phyloP scores from a whole-genome alignment of 2,888 invertebrate species.

The Drosophila diplacantha region DNA sequence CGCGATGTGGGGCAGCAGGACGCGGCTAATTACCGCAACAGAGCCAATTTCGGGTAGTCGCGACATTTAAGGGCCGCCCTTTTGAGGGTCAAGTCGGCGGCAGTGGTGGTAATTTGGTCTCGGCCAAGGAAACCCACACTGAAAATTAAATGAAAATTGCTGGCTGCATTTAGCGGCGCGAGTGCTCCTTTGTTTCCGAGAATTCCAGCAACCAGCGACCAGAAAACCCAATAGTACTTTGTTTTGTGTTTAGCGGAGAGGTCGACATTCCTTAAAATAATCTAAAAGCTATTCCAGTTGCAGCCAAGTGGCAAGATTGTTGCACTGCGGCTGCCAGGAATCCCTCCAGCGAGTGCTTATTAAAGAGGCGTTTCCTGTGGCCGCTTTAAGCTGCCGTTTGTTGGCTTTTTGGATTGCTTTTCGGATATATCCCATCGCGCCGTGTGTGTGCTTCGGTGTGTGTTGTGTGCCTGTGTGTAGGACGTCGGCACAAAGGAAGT shows the following conservation, averaged over 20 bases:
- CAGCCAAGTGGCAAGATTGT: conserved; percentile 15
- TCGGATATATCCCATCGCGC: conserved; percentile 20
- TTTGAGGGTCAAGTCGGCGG: conserved; percentile 60
- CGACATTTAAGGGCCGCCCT: conserved; percentile 66
- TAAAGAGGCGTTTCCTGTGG: conserved; percentile 30
- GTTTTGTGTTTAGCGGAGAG: conserved; percentile 11
- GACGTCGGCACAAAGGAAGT: conserved; percentile 29
- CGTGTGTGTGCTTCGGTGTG: neutral
- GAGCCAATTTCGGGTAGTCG: conserved; percentile 53
- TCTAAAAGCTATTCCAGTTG: conserved; percentile 23
- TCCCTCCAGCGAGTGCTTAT: conserved; percentile 1
- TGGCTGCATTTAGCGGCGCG: conserved; percentile 56
- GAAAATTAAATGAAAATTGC: conserved; percentile 68
- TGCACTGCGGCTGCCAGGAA: conserved; percentile 6
- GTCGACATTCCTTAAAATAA: conserved; percentile 23
- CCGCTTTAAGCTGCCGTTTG: conserved; percentile 27
- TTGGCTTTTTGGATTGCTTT: conserved; percentile 38
- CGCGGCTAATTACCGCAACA: conserved; percentile 55
- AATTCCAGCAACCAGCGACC: conserved; percentile 13
- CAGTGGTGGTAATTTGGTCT: conserved; percentile 45
- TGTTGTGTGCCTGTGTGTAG: neutral
- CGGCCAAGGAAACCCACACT: conserved; percentile 54
- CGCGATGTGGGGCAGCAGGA: conserved; percentile 53
- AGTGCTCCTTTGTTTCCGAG: conserved; percentile 26
- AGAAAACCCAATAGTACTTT: conserved; percentile 13